phyloP scores from a whole-genome alignment of 2,113 vertebrate species.

The Hydropotes inermis region DNA sequence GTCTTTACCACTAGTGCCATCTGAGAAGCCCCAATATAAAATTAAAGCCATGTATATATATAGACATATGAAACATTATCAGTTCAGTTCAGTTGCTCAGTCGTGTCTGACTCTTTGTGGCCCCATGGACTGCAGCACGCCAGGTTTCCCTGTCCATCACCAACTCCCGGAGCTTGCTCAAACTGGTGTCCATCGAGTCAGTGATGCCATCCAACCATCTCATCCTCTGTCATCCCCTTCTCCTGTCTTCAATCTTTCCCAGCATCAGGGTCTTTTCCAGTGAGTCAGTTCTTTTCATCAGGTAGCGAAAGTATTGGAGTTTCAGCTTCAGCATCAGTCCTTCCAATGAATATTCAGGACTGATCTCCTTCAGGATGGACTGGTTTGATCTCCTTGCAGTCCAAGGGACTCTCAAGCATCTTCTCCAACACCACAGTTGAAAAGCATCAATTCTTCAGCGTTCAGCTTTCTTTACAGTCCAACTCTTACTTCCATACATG shows the following conservation, averaged over 20 bases:
- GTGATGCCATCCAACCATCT: background rate
- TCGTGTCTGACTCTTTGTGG: background rate
- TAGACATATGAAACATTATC: background rate
- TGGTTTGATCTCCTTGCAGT: background rate
- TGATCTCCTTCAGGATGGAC: background rate
- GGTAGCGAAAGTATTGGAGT: background rate
- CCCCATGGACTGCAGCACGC: background rate
- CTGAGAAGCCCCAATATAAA: background rate
- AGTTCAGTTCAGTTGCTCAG: background rate
- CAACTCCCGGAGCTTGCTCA: background rate
- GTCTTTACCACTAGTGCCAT: background rate
- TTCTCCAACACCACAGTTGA: background rate
- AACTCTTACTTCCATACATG: background rate
- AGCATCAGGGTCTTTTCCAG: background rate
- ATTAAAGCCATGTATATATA: background rate
- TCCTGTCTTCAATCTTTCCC: background rate
- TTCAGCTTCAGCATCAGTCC: background rate
- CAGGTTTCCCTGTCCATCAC: background rate
- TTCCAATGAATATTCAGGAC: background rate
- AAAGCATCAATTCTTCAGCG: background rate
- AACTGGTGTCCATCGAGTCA: background rate
- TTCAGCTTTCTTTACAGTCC: background rate
- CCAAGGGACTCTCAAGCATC: background rate
- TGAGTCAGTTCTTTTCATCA: background rate
- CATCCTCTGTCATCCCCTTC: background rate